Percentiles rank a stretch among this genome's conserved stretches.
These are phyloP conservation scores for Cynodonichthys magdalenae DNA, from an alignment of 2,797 vertebrate genomes.

Conservation along the genomic window DNA sequence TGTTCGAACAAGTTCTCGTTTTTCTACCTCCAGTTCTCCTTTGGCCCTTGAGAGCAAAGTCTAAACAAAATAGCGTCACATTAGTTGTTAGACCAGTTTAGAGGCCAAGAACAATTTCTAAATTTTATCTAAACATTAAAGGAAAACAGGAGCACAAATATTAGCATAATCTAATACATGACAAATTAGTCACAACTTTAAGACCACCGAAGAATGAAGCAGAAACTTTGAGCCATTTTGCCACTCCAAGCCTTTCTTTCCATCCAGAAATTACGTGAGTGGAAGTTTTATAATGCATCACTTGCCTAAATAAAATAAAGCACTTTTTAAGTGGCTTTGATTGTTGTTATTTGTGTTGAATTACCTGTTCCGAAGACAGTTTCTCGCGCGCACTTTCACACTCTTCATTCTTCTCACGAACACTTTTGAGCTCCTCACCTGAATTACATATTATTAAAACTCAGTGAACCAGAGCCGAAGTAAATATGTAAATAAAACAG, in stretches of 20 bases:
- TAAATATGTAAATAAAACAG: neutral
- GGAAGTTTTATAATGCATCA: no score
- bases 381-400: constrained; percentile 83
- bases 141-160: neutral
- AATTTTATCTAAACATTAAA: neutral
- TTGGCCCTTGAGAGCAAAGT: constrained; percentile 87
- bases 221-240: no score
- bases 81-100: neutral
- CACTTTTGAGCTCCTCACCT: constrained; percentile 86
- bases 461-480: fast-evolving
- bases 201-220: neutral
- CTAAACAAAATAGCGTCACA: constrained; percentile 63
- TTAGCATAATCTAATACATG: neutral
- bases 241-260: no score
- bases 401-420: constrained; percentile 87
- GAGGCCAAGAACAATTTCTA: neutral
- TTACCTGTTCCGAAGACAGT: constrained; percentile 85
- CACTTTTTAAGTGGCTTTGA: neutral
- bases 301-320: no score
- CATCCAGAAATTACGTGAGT: no score
- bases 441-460: neutral
- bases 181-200: neutral
- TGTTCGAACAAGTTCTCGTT: constrained; percentile 91
- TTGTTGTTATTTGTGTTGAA: neutral
- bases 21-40: constrained; percentile 92